Evolutionary conservation across 2,888 invertebrate species (phyloP).

Genomic region (Caenorhabditis sp.): DNA sequence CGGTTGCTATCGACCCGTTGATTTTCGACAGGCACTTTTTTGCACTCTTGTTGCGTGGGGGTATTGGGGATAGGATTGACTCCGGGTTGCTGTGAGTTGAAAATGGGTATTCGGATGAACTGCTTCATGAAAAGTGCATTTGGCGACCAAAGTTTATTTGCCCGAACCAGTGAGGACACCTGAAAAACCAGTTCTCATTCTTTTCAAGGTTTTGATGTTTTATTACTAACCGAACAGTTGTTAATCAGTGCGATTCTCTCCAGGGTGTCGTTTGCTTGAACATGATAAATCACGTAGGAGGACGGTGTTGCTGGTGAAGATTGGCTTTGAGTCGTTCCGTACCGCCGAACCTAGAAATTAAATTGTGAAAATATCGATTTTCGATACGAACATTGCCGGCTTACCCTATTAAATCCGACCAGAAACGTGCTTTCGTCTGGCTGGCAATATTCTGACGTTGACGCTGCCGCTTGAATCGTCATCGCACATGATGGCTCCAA

Average conservation of each 20-base stretch:
- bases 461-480: slow-evolving; percentile 51
- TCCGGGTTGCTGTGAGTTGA: slow-evolving; percentile 30
- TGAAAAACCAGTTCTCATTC: slow-evolving; percentile 32
- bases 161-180: slow-evolving; percentile 72
- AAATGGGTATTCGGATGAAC: slow-evolving; percentile 67
- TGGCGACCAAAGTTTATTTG: slow-evolving; percentile 75
- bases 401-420: slow-evolving; percentile 66
- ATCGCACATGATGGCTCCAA: slow-evolving; percentile 57
- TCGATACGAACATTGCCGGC: no score
- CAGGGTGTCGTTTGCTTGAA: slow-evolving; percentile 68
- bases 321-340: slow-evolving; percentile 70
- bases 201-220: background rate
- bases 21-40: slow-evolving; percentile 18
- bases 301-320: slow-evolving; percentile 56
- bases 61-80: background rate
- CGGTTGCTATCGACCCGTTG: slow-evolving; percentile 45
- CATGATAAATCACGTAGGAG: slow-evolving; percentile 63
- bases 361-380: background rate
- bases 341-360: slow-evolving; percentile 65
- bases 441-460: slow-evolving; percentile 44
- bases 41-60: slow-evolving; percentile 22
- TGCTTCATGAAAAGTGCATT: slow-evolving; percentile 70
- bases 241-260: slow-evolving; percentile 71
- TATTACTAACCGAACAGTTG: slow-evolving; percentile 71
- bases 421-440: slow-evolving; percentile 75